Evolutionary conservation across 37 sponge, comb jelly and placozoan species (phyloP).

Genomic region (Ianthella basta): DNA sequence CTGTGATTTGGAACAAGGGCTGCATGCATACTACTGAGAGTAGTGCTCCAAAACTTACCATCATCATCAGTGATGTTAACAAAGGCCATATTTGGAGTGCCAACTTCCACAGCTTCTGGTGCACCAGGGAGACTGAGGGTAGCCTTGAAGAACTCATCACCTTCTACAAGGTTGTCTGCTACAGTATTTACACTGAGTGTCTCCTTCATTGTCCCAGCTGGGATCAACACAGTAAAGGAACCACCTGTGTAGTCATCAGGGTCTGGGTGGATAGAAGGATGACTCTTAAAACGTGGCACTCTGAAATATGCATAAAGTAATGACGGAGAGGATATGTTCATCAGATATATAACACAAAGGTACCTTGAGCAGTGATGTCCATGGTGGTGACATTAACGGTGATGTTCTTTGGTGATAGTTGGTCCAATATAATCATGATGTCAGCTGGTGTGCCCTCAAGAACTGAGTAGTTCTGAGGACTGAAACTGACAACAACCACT

Average conservation of each 20-base stretch:
- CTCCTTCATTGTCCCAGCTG: neutral
- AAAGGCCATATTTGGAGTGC: neutral
- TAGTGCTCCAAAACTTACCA: too few relatives aligned
- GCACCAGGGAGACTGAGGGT: neutral
- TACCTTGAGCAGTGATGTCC: conserved; percentile 23
- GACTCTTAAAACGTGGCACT: too few relatives aligned
- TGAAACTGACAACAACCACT: neutral
- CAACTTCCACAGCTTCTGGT: neutral
- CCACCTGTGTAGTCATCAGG: neutral
- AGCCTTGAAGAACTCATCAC: neutral
- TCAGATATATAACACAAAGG: neutral
- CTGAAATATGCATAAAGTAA: neutral
- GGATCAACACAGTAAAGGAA: neutral
- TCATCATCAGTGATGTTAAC: neutral
- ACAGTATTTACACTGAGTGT: neutral
- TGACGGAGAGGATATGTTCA: neutral
- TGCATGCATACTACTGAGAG: too few relatives aligned
- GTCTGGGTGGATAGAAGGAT: too few relatives aligned
- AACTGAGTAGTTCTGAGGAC: conserved; percentile 24
- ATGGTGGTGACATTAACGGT: conserved; percentile 19
- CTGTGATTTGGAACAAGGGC: too few relatives aligned
- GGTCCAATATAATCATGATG: neutral
- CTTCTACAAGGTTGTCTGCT: neutral
- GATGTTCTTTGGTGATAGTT: neutral
- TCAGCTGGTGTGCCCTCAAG: neutral